phyloP scores from a whole-genome alignment of 2,113 vertebrate species.

The Gymnocephalus cernua region DNA sequence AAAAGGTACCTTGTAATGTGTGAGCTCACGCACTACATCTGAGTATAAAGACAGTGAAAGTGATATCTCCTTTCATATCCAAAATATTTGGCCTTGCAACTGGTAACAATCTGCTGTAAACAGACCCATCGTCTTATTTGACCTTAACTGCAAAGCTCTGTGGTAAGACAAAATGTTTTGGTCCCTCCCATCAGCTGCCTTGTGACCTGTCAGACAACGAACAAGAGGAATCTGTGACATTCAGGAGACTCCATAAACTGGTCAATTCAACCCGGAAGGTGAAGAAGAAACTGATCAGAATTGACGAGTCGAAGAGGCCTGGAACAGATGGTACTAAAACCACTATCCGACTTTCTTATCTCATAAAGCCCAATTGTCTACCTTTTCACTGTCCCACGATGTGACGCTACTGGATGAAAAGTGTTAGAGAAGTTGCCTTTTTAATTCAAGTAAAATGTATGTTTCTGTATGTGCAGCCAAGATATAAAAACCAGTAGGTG shows the following conservation, averaged over 20 bases:
- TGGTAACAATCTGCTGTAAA: neutral
- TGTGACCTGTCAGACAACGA: slow-evolving; percentile 95
- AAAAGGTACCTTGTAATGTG: neutral
- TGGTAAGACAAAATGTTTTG: neutral
- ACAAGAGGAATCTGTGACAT: slow-evolving; percentile 92
- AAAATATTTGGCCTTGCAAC: neutral
- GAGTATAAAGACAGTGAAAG: neutral
- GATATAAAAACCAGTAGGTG: neutral
- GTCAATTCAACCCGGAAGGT: slow-evolving; percentile 95
- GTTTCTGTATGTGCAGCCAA: neutral
- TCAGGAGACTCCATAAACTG: slow-evolving; percentile 94
- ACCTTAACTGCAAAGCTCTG: neutral
- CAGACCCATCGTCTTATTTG: neutral
- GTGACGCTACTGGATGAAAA: neutral
- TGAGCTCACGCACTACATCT: neutral
- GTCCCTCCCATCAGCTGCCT: slow-evolving; percentile 79
- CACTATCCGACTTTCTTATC: neutral
- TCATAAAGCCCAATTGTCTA: neutral
- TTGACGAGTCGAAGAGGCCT: slow-evolving; percentile 92
- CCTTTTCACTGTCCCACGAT: neutral
- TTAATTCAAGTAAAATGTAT: neutral
- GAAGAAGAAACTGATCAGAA: slow-evolving; percentile 94
- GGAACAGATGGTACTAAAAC: slow-evolving; percentile 87
- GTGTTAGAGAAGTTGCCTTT: neutral
- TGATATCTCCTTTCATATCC: neutral